Evolutionary conservation across 2,113 vertebrate genomes (phyloP).

Genomic region (Hypanus sabinus): DNA sequence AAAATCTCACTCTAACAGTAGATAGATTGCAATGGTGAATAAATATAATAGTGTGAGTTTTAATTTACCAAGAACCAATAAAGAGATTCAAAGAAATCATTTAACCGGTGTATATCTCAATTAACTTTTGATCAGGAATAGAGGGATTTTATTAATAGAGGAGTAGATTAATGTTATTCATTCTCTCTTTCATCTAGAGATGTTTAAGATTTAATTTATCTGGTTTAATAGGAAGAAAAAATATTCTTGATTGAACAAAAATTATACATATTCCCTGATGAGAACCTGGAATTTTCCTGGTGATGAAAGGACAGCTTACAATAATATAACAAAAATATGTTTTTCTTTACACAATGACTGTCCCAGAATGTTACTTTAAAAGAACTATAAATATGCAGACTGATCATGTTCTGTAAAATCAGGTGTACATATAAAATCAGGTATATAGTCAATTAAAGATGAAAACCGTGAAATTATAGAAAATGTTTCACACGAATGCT

Average conservation of each 20-base stretch:
- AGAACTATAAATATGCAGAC: neutral
- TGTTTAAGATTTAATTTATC: conserved; percentile 5
- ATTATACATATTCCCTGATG: neutral
- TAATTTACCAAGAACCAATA: neutral
- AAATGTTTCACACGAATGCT: neutral
- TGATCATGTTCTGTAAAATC: neutral
- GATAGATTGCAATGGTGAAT: neutral
- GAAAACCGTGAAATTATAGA: neutral
- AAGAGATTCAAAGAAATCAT: neutral
- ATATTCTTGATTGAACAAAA: conserved; percentile 25
- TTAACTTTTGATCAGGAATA: neutral
- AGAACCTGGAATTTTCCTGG: neutral
- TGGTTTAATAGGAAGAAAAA: conserved; percentile 20
- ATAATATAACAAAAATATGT: neutral
- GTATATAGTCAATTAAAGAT: neutral
- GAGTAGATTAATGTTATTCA: conserved; percentile 8
- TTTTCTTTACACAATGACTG: neutral
- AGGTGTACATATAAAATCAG: neutral
- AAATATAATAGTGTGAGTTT: neutral
- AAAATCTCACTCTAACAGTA: neutral
- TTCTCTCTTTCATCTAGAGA: neutral
- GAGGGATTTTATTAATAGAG: conserved; percentile 14
- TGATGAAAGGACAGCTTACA: neutral
- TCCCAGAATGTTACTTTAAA: neutral
- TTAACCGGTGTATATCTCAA: neutral